Evolutionary conservation across 2,888 invertebrate genomes (phyloP).

Genomic region (Plusia festucae): DNA sequence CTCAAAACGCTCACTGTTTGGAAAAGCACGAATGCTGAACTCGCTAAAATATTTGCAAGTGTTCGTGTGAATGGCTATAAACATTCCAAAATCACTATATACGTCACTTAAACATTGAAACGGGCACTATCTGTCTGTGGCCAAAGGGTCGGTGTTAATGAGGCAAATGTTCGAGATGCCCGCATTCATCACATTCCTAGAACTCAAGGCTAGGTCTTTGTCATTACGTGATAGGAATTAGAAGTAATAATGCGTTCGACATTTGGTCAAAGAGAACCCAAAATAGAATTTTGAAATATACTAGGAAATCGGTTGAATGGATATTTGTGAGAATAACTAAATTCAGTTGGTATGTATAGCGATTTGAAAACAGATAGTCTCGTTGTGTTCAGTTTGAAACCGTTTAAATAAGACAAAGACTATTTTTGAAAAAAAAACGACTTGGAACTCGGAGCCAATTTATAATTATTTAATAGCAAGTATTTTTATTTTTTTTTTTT

Average conservation of each 20-base stretch:
- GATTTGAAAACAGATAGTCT: neutral
- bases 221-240: conserved; percentile 58
- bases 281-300: conserved; percentile 41
- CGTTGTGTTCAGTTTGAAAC: too few relatives aligned
- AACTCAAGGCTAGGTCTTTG: conserved; percentile 45
- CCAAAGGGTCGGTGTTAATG: conserved; percentile 53
- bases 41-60: neutral
- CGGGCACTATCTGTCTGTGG: conserved; percentile 34
- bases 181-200: conserved; percentile 44
- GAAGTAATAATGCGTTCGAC: conserved; percentile 25
- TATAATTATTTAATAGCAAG: too few relatives aligned
- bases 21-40: too few relatives aligned
- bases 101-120: conserved; percentile 15
- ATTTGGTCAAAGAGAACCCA: conserved; percentile 28
- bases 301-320: neutral
- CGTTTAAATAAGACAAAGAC: neutral
- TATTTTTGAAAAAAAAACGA: neutral
- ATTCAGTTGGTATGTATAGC: neutral
- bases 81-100: conserved; percentile 20
- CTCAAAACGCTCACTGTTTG: too few relatives aligned
- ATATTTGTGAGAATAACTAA: neutral
- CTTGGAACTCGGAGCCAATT: too few relatives aligned
- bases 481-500: too few relatives aligned
- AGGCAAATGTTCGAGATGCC: conserved; percentile 47
- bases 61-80: neutral